A percentile compares a stretch with the other conserved stretches of the same genome.
Conservation (phyloP, 2,113 vertebrate genomes). For the Microcebus ravelobensis region DNA sequence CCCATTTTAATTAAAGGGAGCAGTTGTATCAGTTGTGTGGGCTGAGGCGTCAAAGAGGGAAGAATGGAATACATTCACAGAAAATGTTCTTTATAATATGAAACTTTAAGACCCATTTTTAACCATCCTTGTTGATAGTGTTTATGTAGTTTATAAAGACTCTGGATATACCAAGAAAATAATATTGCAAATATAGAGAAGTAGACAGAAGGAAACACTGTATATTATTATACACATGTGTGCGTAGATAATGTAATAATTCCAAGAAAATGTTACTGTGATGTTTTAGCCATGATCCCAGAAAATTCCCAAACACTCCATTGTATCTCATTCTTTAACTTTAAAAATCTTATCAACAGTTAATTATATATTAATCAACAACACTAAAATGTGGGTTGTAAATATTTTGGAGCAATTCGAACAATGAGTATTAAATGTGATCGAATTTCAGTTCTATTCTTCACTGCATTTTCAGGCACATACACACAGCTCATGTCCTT, state of each 20-base stretch:
- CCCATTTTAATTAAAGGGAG: constrained; percentile 86
- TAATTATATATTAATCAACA: not conserved
- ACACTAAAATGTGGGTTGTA: not conserved
- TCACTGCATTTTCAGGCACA: not conserved
- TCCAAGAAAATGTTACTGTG: not conserved
- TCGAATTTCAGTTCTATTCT: not conserved
- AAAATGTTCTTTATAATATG: constrained; percentile 53
- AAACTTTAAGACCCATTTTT: constrained; percentile 43
- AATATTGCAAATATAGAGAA: constrained; percentile 14
- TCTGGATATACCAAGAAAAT: not conserved
- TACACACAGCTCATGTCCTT: not conserved
- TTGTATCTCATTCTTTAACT: constrained; percentile 60
- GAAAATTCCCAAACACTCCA: not conserved
- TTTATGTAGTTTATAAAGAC: not conserved
- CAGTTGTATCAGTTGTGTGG: constrained; percentile 69
- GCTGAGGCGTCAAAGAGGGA: constrained; percentile 66
- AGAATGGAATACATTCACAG: constrained; percentile 65
- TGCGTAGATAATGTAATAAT: not conserved
- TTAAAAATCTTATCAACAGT: not conserved
- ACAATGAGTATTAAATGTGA: not conserved
- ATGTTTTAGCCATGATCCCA: not conserved
- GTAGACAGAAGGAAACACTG: not conserved
- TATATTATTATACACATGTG: not conserved
- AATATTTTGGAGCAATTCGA: not conserved
- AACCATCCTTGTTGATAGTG: not conserved